Base-by-base conservation (phyloP, 2,888 invertebrate species). In the Chrysopilus asiliformis region DNA sequence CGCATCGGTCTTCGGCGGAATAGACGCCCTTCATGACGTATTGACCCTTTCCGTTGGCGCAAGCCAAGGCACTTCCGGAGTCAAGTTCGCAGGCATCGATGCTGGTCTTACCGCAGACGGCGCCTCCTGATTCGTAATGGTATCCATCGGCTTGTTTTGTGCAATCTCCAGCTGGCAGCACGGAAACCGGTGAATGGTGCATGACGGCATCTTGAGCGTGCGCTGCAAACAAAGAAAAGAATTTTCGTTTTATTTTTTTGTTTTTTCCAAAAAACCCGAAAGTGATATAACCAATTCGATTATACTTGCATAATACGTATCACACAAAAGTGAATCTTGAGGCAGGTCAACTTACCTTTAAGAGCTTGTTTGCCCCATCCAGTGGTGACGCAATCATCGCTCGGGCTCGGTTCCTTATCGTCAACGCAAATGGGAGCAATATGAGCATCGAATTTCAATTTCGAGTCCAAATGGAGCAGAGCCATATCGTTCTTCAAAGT, bases 331-430 rank as follows among this genome's bases (percentile, higher is more conserved):
- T n/a, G n/a, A n/a, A n/a, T n/a, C n/a, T n/a, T n/a, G n/a, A n/a
- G n/a, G n/a, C n/a, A n/a, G n/a, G n/a, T n/a, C n/a, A n/a, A n/a
- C 70, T 71, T 65, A 86, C 85, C 72, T 72, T 78, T 76, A 33
- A 86, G 56, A 4, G 81, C 76, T 45, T 71, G 68, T 56, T 85
- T 83, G 46, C 85, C 85, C 84, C 85, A 87, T 32, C 86, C 86
- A 34, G 84, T 82, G 1, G 79, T 75, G 5, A 83, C 72, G 45
- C 86, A 86, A 34, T 73, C 72, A 22, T 71, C 72, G 2, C 56
- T 57, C 45, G 55, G 48, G 16, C 49, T 54, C 19, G 69, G 68
- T 40, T 74, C 73, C 39, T 70, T 68, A 0, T 72, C 71, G 42
- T 76, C 74, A 29, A 85, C 60, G 51, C 86, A 86, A 27, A 86